Base-by-base conservation (phyloP, 2,888 invertebrate genomes). In the Scrobipalpa atriplicella region DNA sequence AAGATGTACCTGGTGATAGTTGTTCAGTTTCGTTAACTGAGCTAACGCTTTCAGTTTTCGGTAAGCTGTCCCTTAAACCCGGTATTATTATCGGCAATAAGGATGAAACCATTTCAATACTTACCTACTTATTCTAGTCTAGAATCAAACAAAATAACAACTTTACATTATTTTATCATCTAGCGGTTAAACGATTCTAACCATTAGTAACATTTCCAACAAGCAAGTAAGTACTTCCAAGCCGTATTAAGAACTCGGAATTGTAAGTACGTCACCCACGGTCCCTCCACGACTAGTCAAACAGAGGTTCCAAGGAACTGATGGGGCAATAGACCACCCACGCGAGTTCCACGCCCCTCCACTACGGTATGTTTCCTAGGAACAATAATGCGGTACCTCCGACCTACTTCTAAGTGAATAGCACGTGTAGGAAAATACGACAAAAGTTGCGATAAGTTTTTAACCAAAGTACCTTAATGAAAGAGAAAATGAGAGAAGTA, bases 251-350 rank as follows among this genome's bases (percentile, higher is more conserved):
- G 21, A 13, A 29, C 19, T 54, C 10, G 54, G 54, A 54, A 11
- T 8, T 3, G 21, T 54, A 21, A 8, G 19, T 21, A 54, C 19
- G 19, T 13, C 19, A 10, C 21, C 18, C 54, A 21, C 19, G 11
- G 19, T 8, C 21, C 0, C 54, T 21, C 21, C 54, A 54, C 19
- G 19, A 54, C 1, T 54, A 13, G 54, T 29, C 21, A 11, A 56
- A 47, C n/a, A 47, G 47, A 47, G 47, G 13, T 47, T 47, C 5
- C 47, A 47, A 47, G 47, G 47, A 47, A n/a, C 11, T 47, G 3
- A 11, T 47, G 5, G 29, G 29, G 29, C 19, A 29, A 29, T 56
- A 21, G 54, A 56, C 54, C 54, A 56, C 54, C 54, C 54, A 56
- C 54, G 54, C 54, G 1, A 11, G 54, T 21, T 19, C 21, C 29